These are phyloP conservation scores for Drosophila niveifrons DNA, from an alignment of 2,888 invertebrate species.

Conservation along the genomic window DNA sequence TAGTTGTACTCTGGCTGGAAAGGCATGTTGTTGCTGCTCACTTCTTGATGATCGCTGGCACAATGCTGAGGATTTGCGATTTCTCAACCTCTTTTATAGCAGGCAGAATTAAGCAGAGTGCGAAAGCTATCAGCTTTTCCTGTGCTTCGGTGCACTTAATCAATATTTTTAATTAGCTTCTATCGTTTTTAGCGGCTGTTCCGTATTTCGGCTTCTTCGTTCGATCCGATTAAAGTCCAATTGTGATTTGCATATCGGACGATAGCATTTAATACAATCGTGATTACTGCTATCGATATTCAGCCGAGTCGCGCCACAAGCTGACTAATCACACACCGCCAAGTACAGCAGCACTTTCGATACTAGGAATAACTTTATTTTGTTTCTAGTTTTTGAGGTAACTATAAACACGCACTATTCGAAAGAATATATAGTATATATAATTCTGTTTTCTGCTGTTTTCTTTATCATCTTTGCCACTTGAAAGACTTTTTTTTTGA, in stretches of 20 bases:
- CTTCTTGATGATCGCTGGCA: conserved; percentile 1
- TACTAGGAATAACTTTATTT: not conserved
- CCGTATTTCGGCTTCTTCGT: not conserved
- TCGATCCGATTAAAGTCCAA: conserved; percentile 2
- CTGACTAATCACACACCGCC: not conserved
- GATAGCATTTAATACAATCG: conserved; percentile 2
- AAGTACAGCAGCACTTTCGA: not conserved
- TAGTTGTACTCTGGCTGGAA: conserved; percentile 32
- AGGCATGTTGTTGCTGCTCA: conserved; percentile 26
- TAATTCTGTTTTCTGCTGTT: no score
- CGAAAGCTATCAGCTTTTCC: conserved; percentile 25
- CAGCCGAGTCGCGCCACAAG: not conserved
- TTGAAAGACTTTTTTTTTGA: not conserved
- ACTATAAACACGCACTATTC: no score
- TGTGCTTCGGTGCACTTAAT: conserved; percentile 15
- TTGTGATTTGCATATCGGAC: conserved; percentile 6
- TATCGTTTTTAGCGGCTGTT: not conserved
- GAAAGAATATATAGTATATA: no score
- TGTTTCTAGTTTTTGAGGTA: not conserved
- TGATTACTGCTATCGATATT: not conserved
- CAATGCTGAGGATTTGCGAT: conserved; percentile 19
- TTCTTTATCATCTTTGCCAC: not conserved
- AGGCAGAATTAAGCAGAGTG: not conserved
- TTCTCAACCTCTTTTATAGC: conserved; percentile 33
- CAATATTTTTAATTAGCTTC: conserved; percentile 24